These are phyloP conservation scores for Harmothoe impar DNA, from an alignment of 2,888 invertebrate species.

Conservation along the genomic window DNA sequence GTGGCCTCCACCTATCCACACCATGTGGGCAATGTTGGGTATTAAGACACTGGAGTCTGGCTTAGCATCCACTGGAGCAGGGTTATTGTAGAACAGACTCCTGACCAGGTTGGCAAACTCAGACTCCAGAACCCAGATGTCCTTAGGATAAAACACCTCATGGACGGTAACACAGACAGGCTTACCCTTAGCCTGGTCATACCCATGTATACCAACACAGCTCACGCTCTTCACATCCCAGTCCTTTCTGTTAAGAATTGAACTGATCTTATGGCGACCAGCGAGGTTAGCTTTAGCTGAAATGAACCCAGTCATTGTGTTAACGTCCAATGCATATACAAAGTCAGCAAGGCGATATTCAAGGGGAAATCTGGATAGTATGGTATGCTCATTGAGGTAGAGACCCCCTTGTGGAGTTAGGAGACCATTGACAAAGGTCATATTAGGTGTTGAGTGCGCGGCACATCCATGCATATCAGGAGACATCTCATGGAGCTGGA, in stretches of 20 bases:
- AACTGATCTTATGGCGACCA: neutral
- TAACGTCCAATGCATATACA: conserved; percentile 66
- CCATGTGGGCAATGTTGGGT: conserved; percentile 80
- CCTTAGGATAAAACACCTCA: conserved; percentile 72
- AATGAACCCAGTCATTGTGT: conserved; percentile 34
- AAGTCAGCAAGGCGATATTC: conserved; percentile 60
- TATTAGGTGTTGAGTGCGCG: conserved; percentile 61
- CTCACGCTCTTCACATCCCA: neutral
- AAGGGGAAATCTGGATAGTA: conserved; percentile 67
- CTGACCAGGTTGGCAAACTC: conserved; percentile 72
- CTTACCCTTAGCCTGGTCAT: neutral
- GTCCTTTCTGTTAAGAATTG: neutral
- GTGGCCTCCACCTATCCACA: conserved; percentile 78
- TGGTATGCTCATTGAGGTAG: conserved; percentile 74
- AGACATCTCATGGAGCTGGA: conserved; percentile 61
- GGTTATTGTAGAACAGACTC: conserved; percentile 74
- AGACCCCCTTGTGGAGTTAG: conserved; percentile 75
- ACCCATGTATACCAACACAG: conserved; percentile 2
- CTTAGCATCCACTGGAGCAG: conserved; percentile 68
- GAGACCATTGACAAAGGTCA: conserved; percentile 70
- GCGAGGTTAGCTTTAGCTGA: neutral
- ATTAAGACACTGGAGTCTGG: conserved; percentile 72
- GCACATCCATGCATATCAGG: conserved; percentile 64
- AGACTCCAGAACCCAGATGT: conserved; percentile 73
- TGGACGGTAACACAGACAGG: conserved; percentile 66